phyloP scores from a whole-genome alignment of 2,113 vertebrate species.

The Notarius quadriscutis region DNA sequence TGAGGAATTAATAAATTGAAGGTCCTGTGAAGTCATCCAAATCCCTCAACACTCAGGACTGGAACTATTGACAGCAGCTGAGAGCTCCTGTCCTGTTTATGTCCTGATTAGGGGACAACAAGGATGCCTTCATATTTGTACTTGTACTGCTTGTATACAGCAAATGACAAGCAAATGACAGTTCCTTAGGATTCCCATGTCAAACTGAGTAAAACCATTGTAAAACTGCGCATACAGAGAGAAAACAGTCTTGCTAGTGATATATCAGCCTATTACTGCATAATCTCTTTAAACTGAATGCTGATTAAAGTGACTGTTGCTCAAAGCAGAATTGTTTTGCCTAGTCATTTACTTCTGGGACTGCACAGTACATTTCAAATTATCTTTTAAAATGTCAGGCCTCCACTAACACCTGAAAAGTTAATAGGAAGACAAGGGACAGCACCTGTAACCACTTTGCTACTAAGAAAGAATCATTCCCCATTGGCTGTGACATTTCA shows the following conservation, averaged over 20 bases:
- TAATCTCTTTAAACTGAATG: background rate
- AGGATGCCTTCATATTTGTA: background rate
- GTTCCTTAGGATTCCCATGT: background rate
- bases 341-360: background rate
- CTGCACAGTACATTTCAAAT: constrained; percentile 12
- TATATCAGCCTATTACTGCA: background rate
- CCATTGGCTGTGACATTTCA: constrained; percentile 34
- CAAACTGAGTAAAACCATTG: background rate
- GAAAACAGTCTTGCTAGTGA: background rate
- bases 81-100: background rate
- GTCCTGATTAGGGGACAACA: background rate
- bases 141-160: background rate
- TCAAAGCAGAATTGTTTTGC: constrained; percentile 17
- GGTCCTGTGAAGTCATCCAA: background rate
- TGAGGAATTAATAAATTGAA: background rate
- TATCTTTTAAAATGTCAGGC: constrained; percentile 27
- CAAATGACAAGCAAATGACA: constrained; percentile 2
- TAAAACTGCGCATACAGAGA: background rate
- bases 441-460: constrained; percentile 21
- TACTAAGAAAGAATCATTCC: constrained; percentile 13
- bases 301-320: background rate
- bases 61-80: background rate
- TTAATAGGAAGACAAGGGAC: constrained; percentile 21
- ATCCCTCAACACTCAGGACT: background rate
- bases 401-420: constrained; percentile 20